Percentiles rank a stretch among this genome's conserved stretches.
Conservation (phyloP, 2,888 invertebrate species). For the Drosophila kambysellisi region DNA sequence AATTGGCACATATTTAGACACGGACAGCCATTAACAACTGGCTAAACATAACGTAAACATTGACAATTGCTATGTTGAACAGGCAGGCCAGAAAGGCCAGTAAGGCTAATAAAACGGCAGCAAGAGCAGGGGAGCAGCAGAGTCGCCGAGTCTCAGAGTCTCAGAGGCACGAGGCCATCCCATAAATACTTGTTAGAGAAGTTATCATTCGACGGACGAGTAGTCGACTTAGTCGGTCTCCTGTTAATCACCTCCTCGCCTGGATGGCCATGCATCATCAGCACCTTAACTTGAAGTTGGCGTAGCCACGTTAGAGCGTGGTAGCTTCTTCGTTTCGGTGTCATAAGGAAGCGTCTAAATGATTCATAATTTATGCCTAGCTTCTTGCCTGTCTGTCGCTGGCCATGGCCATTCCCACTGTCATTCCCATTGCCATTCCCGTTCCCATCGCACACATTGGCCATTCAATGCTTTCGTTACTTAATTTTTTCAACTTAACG, state of each 20-base stretch:
- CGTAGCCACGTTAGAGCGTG: constrained; percentile 39
- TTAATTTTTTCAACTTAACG: constrained; percentile 74
- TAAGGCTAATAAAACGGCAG: constrained; percentile 53
- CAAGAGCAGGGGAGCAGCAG: constrained; percentile 12
- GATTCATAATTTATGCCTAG: constrained; percentile 82
- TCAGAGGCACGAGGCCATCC: constrained; percentile 48
- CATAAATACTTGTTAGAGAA: constrained; percentile 81
- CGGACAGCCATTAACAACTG: constrained; percentile 52
- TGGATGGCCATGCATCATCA: constrained; percentile 47
- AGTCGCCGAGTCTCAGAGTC: background rate
- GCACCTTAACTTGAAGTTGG: constrained; percentile 17
- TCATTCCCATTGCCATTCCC: constrained; percentile 21
- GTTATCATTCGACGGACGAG: constrained; percentile 21
- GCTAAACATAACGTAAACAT: constrained; percentile 44
- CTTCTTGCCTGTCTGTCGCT: constrained; percentile 46
- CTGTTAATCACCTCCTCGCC: constrained; percentile 60
- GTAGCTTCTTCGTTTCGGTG: constrained; percentile 70
- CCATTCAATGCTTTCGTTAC: constrained; percentile 77
- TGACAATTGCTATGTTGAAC: constrained; percentile 41
- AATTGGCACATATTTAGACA: constrained; percentile 35
- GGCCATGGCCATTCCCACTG: constrained; percentile 38
- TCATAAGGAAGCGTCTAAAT: constrained; percentile 83
- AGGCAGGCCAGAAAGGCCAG: constrained; percentile 51
- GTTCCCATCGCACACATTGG: constrained; percentile 34
- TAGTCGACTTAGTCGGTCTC: constrained; percentile 21